These are phyloP conservation scores for Hedya salicella DNA, from an alignment of 2,888 invertebrate genomes.

Conservation along the genomic window DNA sequence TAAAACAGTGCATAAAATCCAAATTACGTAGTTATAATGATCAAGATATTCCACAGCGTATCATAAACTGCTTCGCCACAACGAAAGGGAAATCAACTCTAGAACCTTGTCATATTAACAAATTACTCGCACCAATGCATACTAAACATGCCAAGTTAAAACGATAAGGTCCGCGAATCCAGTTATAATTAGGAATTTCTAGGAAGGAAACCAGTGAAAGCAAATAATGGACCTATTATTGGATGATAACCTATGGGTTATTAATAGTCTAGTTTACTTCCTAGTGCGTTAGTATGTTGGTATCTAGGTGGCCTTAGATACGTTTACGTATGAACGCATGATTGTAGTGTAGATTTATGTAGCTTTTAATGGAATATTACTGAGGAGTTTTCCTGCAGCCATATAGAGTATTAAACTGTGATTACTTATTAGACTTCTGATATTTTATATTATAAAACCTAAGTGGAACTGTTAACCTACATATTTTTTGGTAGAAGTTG, in stretches of 20 bases:
- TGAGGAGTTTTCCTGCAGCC: conserved; percentile 15
- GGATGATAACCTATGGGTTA: conserved; percentile 14
- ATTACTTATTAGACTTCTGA: background rate
- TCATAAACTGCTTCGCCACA: conserved; percentile 1
- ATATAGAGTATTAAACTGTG: conserved; percentile 5
- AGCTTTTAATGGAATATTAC: conserved; percentile 28
- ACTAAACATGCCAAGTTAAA: conserved; percentile 6
- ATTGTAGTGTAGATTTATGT: conserved; percentile 11
- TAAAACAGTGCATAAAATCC: background rate
- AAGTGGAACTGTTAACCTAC: no score
- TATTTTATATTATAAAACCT: no score
- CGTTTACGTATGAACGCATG: background rate
- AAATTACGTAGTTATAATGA: background rate
- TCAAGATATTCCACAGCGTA: background rate
- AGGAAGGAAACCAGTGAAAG: conserved; percentile 14
- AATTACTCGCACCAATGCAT: conserved; percentile 6
- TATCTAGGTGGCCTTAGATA: conserved; percentile 11
- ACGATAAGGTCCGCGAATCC: background rate
- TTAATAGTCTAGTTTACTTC: conserved; percentile 15
- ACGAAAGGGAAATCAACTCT: conserved; percentile 12
- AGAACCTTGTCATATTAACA: background rate
- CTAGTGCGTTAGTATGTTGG: background rate
- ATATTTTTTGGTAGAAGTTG: no score
- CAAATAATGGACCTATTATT: conserved; percentile 2
- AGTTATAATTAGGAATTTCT: conserved; percentile 23